Percentiles rank a stretch among this genome's conserved stretches.
Evolutionary conservation across 1,140 invertebrate genomes (phyloP).

Genomic region (Magallana gigas): DNA sequence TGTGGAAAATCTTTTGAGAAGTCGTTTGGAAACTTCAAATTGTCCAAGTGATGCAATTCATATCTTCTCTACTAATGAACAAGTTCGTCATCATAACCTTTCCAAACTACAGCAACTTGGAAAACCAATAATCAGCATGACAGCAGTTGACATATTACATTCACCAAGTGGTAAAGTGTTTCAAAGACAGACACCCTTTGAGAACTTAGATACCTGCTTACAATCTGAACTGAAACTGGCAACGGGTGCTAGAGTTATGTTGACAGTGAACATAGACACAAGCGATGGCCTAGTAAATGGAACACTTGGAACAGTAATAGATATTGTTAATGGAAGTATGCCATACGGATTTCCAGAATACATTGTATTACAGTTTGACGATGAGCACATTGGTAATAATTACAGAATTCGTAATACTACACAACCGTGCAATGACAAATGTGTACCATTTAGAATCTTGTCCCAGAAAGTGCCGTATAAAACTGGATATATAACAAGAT

Average conservation of each 20-base stretch:
- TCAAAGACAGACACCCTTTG: slow-evolving; percentile 40
- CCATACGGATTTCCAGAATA: slow-evolving; percentile 30
- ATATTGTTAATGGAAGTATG: slow-evolving; percentile 19
- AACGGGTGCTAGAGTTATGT: slow-evolving; percentile 54
- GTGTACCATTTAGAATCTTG: neutral
- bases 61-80: slow-evolving; percentile 44
- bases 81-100: slow-evolving; percentile 43
- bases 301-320: slow-evolving; percentile 40
- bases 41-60: slow-evolving; percentile 30
- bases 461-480: slow-evolving; percentile 35
- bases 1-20: slow-evolving; percentile 31
- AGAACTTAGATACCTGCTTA: slow-evolving; percentile 24
- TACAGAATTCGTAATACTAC: neutral
- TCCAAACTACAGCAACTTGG: slow-evolving; percentile 25
- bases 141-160: slow-evolving; percentile 27
- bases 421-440: neutral
- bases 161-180: slow-evolving; percentile 18
- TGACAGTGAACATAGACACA: slow-evolving; percentile 55
- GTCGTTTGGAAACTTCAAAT: neutral
- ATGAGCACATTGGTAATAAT: slow-evolving; percentile 37
- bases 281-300: slow-evolving; percentile 59
- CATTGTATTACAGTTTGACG: slow-evolving; percentile 28
- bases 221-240: neutral
- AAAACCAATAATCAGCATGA: neutral
- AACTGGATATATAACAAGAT: slow-evolving; percentile 37